Evolutionary conservation across 1,140 invertebrate species (phyloP).

Genomic region (Drosophila grimshawi): DNA sequence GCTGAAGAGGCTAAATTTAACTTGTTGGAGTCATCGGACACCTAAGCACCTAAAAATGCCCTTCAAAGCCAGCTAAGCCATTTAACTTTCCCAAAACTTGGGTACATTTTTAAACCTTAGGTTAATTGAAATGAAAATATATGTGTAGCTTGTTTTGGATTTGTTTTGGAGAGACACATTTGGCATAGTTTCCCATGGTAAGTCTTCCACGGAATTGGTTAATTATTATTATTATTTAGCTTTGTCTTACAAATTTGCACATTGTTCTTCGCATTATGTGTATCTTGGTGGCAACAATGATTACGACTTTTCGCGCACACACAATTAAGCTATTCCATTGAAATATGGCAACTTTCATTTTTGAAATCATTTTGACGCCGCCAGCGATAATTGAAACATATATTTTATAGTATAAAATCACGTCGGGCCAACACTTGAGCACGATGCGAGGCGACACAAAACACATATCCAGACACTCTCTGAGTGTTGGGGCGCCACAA

Average conservation of each 20-base stretch:
- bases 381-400: conserved; percentile 80
- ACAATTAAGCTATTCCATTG: conserved; percentile 74
- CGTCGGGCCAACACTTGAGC: conserved; percentile 58
- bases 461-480: background rate
- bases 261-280: conserved; percentile 27
- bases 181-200: too few species aligned
- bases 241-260: background rate
- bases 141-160: too few species aligned
- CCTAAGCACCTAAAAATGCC: too few species aligned
- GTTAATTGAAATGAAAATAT: too few species aligned
- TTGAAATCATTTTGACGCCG: conserved; percentile 50
- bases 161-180: too few species aligned
- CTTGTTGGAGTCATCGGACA: background rate
- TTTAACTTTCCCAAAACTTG: too few species aligned
- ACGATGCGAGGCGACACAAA: conserved; percentile 38
- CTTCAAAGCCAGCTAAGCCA: too few species aligned
- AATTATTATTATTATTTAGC: background rate
- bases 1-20: too few species aligned
- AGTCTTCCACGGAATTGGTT: background rate
- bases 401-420: conserved; percentile 76
- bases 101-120: too few species aligned
- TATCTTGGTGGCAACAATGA: background rate
- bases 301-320: conserved; percentile 5
- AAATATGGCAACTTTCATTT: conserved; percentile 76
- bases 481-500: background rate